A percentile compares a stretch with the other conserved stretches of the same genome.
Evolutionary conservation across 2,888 invertebrate species (phyloP).

Genomic region (Microchrysa polita): DNA sequence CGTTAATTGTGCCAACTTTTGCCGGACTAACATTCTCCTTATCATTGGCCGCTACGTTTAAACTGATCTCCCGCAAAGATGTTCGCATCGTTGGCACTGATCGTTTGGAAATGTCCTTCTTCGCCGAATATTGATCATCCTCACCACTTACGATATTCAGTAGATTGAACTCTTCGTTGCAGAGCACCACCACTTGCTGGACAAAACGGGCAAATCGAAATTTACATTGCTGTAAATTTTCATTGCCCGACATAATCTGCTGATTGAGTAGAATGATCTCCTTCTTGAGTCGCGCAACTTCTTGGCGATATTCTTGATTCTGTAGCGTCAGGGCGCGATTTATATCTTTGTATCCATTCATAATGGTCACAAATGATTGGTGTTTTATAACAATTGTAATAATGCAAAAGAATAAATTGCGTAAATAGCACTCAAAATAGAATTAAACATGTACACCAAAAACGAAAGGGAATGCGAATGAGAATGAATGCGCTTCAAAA

Average conservation of each 20-base stretch:
- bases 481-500: no score
- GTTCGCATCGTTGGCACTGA: background rate
- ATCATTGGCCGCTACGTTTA: background rate
- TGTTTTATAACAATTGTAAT: no score
- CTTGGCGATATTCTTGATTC: conserved; percentile 25
- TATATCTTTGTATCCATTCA: conserved; percentile 46
- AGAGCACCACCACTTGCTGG: background rate
- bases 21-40: conserved; percentile 22
- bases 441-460: no score
- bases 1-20: background rate
- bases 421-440: no score
- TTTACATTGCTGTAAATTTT: background rate
- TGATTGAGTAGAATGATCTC: conserved; percentile 25
- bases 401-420: no score
- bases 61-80: background rate
- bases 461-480: no score
- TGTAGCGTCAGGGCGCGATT: conserved; percentile 30
- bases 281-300: conserved; percentile 9
- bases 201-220: background rate
- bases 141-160: background rate
- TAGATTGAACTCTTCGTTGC: background rate
- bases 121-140: background rate
- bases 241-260: background rate
- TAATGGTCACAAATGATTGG: conserved; percentile 4
- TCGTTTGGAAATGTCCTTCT: background rate